Base-by-base conservation (phyloP, 2,888 invertebrate genomes). In the Opisthograptis luteolata region DNA sequence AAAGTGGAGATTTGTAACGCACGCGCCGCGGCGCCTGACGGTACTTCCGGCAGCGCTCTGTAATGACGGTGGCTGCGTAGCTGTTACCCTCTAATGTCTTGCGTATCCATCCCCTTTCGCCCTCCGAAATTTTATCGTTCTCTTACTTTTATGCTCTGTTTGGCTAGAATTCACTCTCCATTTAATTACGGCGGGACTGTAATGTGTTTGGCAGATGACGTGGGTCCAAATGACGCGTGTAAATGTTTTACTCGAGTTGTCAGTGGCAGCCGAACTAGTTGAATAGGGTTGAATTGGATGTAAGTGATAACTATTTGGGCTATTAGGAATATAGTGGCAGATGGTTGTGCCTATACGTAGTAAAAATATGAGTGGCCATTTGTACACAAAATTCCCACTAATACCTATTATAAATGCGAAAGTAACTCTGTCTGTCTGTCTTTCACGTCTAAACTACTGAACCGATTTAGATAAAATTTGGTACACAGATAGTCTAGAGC, bases 1-100 rank as follows among this genome's bases (percentile, higher is more conserved):
- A 91, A 90, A 90, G 89, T 87, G 88, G 89, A 88, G 90, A 91
- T 91, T 91, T 91, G 91, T 87, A 86, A 91, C 83, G 90, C 91
- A 89, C 91, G 88, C 91, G 91, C 84, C 86, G 84, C 82, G 83
- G 70, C 87, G 86, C 79, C 86, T 82, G 86, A 78, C 86, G 81
- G 68, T 76, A 79, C 83, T 86, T 91, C 91, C 90, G 84, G 67
- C 58, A 56, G 70, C 64, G 69, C 61, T 77, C 82, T 83, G 79
- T 88, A 89, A 89, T 89, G 87, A 86, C 82, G 56, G 46, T 50
- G 39, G 76, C 68, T 64, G 63, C 66, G 70, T 68, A 70, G 70
- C 73, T 67, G 72, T 62, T 58, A 63, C 58, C 58, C 54, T 54
- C 60, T 62, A 68, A 70, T 72, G 60, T 72, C 73, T 72, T 73